Conservation (phyloP, 2,888 invertebrate genomes). For the Teinopalpus imperialis region DNA sequence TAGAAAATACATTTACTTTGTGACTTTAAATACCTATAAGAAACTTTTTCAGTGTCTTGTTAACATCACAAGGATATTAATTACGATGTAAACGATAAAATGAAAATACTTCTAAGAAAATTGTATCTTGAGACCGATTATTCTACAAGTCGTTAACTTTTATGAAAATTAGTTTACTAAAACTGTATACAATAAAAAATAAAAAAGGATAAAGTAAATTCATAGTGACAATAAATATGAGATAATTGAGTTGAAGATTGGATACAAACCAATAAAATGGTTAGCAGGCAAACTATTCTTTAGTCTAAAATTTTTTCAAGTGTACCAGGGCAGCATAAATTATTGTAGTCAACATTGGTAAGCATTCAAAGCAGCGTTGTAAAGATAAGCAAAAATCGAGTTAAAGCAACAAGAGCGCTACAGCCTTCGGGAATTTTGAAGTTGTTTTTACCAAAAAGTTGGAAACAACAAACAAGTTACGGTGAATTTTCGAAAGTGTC, state of each 20-base stretch:
- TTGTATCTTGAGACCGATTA: not conserved
- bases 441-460: conserved; percentile 19
- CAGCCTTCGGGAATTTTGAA: conserved; percentile 19
- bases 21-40: too few species aligned
- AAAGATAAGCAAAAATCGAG: conserved; percentile 18
- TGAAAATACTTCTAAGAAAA: too few species aligned
- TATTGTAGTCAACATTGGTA: not conserved
- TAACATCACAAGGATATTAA: too few species aligned
- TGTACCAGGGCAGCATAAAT: conserved; percentile 12
- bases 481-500: conserved; percentile 7
- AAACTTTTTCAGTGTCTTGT: too few species aligned
- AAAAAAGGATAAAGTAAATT: not conserved
- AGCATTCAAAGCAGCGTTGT: not conserved
- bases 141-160: conserved; percentile 16
- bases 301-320: not conserved
- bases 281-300: not conserved
- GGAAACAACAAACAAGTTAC: conserved; percentile 13
- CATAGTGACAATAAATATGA: conserved; percentile 1
- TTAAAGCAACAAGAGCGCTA: conserved; percentile 1
- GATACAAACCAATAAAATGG: not conserved
- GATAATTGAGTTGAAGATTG: conserved; percentile 7
- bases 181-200: conserved; percentile 1
- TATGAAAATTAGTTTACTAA: conserved; percentile 13
- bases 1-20: too few species aligned
- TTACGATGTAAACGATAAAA: too few species aligned